These are phyloP conservation scores for Cebidichthys violaceus DNA, from an alignment of 2,113 vertebrate species.

Conservation along the genomic window DNA sequence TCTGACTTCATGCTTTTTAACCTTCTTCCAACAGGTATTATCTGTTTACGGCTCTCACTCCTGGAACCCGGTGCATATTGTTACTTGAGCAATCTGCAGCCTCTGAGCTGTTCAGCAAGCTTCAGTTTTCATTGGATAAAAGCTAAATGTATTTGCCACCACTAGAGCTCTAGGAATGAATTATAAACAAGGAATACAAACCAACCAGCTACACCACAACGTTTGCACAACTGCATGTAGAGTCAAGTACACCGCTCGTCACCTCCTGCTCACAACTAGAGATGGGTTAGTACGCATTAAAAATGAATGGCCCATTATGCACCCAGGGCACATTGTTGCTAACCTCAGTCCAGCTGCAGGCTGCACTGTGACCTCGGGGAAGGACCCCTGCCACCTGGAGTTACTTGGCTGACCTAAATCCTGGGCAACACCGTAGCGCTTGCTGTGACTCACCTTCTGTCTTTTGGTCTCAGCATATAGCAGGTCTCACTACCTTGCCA, in stretches of 20 bases:
- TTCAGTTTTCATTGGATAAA: slow-evolving; percentile 59
- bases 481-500: slow-evolving; percentile 24
- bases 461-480: slow-evolving; percentile 65
- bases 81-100: slow-evolving; percentile 46
- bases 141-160: slow-evolving; percentile 43
- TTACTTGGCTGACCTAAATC: slow-evolving; percentile 80
- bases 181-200: slow-evolving; percentile 47
- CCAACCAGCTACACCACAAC: slow-evolving; percentile 35
- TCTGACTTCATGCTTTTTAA: slow-evolving; percentile 46
- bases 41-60: slow-evolving; percentile 53
- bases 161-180: slow-evolving; percentile 50
- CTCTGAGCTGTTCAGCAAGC: slow-evolving; percentile 42
- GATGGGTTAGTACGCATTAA: slow-evolving; percentile 81
- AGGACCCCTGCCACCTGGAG: slow-evolving; percentile 76
- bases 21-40: slow-evolving; percentile 46
- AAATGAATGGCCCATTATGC: slow-evolving; percentile 77
- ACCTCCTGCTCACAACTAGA: slow-evolving; percentile 73
- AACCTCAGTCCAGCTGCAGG: slow-evolving; percentile 79
- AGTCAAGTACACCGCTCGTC: slow-evolving; percentile 70
- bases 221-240: slow-evolving; percentile 33
- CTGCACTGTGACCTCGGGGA: slow-evolving; percentile 63
- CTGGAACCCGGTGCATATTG: slow-evolving; percentile 63
- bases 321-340: slow-evolving; percentile 65
- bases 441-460: slow-evolving; percentile 81
- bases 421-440: slow-evolving; percentile 63